Percentiles rank a stretch among this genome's conserved stretches.
Evolutionary conservation across 2,113 vertebrate genomes (phyloP).

Genomic region (Lanius collurio): DNA sequence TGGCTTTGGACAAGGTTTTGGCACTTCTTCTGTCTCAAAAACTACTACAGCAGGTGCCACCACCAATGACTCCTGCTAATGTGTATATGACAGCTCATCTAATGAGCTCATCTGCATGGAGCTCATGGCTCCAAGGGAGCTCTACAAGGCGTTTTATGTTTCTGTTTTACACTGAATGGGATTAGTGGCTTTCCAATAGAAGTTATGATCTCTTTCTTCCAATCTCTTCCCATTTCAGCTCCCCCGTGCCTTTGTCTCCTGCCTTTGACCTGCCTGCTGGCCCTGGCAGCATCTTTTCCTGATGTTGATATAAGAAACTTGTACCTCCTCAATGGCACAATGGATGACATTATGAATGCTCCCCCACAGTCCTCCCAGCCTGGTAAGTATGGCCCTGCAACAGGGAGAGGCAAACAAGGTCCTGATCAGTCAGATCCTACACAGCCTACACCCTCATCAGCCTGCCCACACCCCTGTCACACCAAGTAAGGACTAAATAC

Average conservation of each 20-base stretch:
- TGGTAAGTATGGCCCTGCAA: not conserved
- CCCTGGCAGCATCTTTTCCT: conserved; percentile 3
- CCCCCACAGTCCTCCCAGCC: not conserved
- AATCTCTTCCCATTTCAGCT: conserved; percentile 24
- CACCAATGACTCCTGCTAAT: not conserved
- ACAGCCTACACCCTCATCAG: not conserved
- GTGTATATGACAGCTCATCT: not conserved
- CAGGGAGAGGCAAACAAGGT: not conserved
- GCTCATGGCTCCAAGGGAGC: not conserved
- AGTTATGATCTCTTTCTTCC: not conserved
- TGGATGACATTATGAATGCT: conserved; percentile 30
- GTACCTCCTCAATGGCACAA: conserved; percentile 24
- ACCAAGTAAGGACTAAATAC: not conserved
- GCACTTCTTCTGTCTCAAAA: not conserved
- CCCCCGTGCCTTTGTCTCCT: not conserved
- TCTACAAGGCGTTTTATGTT: not conserved
- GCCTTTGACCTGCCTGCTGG: conserved; percentile 12
- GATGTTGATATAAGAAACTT: conserved; percentile 21
- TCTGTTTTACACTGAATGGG: not conserved
- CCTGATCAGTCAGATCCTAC: not conserved
- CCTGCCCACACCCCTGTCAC: not conserved
- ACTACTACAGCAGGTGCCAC: not conserved
- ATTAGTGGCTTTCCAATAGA: not conserved
- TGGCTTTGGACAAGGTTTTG: not conserved
- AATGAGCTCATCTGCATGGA: not conserved